Base-by-base conservation (phyloP, 2,888 invertebrate genomes). In the Lithodes maja region DNA sequence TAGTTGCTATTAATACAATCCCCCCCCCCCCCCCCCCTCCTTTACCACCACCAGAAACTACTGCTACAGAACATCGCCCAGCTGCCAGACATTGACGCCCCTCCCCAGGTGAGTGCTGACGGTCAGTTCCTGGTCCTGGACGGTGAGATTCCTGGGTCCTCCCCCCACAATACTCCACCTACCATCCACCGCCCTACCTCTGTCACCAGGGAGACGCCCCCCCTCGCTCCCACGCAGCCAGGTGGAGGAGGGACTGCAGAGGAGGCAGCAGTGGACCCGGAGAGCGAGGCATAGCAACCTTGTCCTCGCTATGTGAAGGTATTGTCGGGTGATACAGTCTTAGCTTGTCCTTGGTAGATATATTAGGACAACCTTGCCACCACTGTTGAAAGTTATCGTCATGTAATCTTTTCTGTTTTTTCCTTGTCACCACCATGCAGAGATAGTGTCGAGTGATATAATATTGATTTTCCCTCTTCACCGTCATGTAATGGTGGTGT, bases 31-130 rank as follows among this genome's bases (percentile, higher is more conserved):
- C 33, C 33, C 33, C 33, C 33, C 33, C 33, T 33, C 3, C 71
- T 17, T 71, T 71, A 9, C 53, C 9, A 9, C 69, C 74, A 68
- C 7, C 85, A 89, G 85, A 85, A 52, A 68, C 85, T 91, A 15
- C 78, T 91, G 9, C 83, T 91, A 9, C 90, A 79, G 75, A 91
- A 91, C 83, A 91, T 91, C 71, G 91, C 91, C 1, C 86, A 91
- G 71, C 90, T 91, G 50, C 89, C 89, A 12, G 88, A 89, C 81
- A 89, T 75, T 50, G 87, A 90, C 52, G 87, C 81, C 5, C 88
- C 88, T 17, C 91, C 91, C 3, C 85, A 86, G 33, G 83, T 89
- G 50, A 89, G 89, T 61, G 77, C 89, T 50, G 89, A 89, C 68
- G 89, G 89, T 1, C 89, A 89, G 71, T 89, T 89, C 83, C 85